Percentiles rank a stretch among this genome's conserved stretches.
Conservation (phyloP, 1,140 invertebrate genomes). For the Hyphantria cunea region DNA sequence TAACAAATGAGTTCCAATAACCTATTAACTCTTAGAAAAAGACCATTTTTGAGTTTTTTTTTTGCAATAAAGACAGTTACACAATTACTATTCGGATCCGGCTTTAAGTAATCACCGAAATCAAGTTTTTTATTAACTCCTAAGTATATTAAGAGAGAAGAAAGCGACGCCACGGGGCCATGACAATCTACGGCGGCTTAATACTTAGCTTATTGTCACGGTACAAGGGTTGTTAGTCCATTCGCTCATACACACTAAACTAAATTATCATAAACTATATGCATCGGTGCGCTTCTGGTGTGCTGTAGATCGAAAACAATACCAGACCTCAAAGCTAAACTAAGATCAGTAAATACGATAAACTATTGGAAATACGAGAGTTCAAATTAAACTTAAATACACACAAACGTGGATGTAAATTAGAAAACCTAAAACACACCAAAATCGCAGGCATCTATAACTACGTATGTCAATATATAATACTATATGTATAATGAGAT, state of each 20-base stretch:
- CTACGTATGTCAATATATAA: constrained; percentile 59
- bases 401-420: too few species aligned
- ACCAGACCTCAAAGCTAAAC: too few species aligned
- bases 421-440: constrained; percentile 7
- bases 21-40: too few species aligned
- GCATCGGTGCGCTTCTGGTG: constrained; percentile 12
- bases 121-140: constrained; percentile 1
- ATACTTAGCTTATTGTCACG: constrained; percentile 74
- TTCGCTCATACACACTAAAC: constrained; percentile 61
- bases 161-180: constrained; percentile 59
- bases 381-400: too few species aligned
- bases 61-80: constrained; percentile 10
- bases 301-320: neutral
- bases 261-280: constrained; percentile 28
- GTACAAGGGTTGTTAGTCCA: constrained; percentile 71
- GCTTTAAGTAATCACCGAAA: too few species aligned
- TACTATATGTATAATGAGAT: constrained; percentile 56
- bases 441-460: constrained; percentile 32
- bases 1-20: too few species aligned
- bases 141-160: constrained; percentile 8
- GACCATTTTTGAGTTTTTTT: too few species aligned
- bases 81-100: too few species aligned
- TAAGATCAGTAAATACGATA: too few species aligned
- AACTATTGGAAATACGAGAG: too few species aligned
- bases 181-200: constrained; percentile 58